Evolutionary conservation across 2,888 invertebrate genomes (phyloP), one percentile per base, ranked within the genome.

Genomic region (Oscheius myriophilus): DNA sequence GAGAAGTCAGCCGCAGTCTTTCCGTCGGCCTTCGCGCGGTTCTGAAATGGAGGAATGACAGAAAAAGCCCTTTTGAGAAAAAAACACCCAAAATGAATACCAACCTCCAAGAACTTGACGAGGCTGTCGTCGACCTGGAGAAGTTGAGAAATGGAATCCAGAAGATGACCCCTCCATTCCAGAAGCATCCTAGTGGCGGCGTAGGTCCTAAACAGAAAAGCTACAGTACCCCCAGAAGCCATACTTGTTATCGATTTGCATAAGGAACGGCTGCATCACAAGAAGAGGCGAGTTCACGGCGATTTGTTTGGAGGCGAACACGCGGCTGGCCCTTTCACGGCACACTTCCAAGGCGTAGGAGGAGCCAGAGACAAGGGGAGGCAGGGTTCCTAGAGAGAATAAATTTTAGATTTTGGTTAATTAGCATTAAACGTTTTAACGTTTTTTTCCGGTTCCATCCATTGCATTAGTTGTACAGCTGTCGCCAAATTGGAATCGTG

Each of bases 191-290:
- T 69, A 12, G 58, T 59, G 0, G 72, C 53, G 1, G 68, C 49
- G 46, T 72, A 73, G n/a, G 52, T 23, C 51, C 75, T 75, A 59
- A 33, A 67, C 33, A n/a, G n/a, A n/a, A n/a, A n/a, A n/a, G n/a
- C n/a, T n/a, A n/a, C n/a, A n/a, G n/a, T n/a, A n/a, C n/a, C n/a
- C n/a, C n/a, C n/a, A n/a, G n/a, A n/a, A 63, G 11, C 2, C 59
- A 33, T 26, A 64, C 71, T 26, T 46, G n/a, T 68, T 52, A n/a
- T 53, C 71, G 23, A 76, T 65, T 16, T 76, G 55, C 46, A 75
- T n/a, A 11, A 78, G 21, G 57, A 75, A 78, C 21, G 76, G 76
- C 58, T 78, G 78, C n/a, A 71, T 33, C 1, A 71, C 73, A 7
- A 78, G 69, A 0, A 78, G 49, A 1, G 64, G 58, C 14, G 62